Conservation (phyloP, 2,888 invertebrate genomes). For the Pogonocherus hispidulus region DNA sequence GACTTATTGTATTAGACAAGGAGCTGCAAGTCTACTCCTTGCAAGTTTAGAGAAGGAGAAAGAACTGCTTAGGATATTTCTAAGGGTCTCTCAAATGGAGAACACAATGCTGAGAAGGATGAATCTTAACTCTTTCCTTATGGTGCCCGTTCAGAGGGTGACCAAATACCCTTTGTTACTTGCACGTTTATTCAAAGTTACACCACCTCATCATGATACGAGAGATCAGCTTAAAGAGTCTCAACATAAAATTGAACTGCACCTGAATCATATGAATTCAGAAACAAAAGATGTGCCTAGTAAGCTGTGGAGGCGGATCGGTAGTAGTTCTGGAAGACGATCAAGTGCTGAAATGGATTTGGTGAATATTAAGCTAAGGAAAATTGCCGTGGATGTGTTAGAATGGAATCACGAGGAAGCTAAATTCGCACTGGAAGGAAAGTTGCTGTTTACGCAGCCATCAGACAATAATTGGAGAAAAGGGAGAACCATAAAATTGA, state of each 20-base stretch:
- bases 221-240: conserved; percentile 88
- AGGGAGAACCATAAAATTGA: conserved; percentile 89
- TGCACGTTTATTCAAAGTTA: conserved; percentile 91
- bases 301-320: conserved; percentile 91
- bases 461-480: conserved; percentile 93
- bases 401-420: conserved; percentile 97
- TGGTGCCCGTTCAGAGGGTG: conserved; percentile 97
- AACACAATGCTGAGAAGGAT: conserved; percentile 92
- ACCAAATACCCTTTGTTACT: conserved; percentile 96
- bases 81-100: conserved; percentile 97
- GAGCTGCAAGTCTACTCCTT: conserved; percentile 87
- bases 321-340: conserved; percentile 76
- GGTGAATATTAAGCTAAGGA: conserved; percentile 89
- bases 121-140: conserved; percentile 97
- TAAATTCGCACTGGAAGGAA: conserved; percentile 91
- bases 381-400: conserved; percentile 93
- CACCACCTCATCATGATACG: conserved; percentile 85
- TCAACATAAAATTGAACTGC: conserved; percentile 92
- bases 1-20: conserved; percentile 95
- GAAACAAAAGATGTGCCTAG: conserved; percentile 92
- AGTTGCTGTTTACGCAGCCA: conserved; percentile 88
- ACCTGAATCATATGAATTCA: conserved; percentile 94
- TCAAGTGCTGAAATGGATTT: conserved; percentile 88
- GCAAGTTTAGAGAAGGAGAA: conserved; percentile 95
- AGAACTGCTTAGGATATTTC: conserved; percentile 92